Percentiles rank a stretch among this genome's conserved stretches.
Conservation (phyloP, 2,888 invertebrate genomes). For the Thyatira batis region DNA sequence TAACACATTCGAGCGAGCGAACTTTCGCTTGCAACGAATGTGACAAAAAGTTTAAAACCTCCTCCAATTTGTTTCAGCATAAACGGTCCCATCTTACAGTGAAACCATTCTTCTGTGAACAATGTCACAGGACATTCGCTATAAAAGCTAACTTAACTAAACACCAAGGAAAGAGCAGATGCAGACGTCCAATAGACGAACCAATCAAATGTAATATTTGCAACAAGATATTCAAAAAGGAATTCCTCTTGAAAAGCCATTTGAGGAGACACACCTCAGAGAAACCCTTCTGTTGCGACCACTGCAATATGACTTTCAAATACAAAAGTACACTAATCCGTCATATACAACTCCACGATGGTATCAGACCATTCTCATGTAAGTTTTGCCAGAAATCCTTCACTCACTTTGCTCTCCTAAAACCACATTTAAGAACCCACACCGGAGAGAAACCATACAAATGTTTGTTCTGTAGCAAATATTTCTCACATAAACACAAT, state of each 20-base stretch:
- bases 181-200: conserved; percentile 14
- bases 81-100: conserved; percentile 33
- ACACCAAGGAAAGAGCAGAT: conserved; percentile 29
- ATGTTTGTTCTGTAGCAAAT: conserved; percentile 50
- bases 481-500: conserved; percentile 61
- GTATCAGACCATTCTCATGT: conserved; percentile 27
- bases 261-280: conserved; percentile 26
- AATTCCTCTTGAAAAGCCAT: conserved; percentile 33
- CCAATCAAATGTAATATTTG: conserved; percentile 30
- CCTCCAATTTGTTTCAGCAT: conserved; percentile 49
- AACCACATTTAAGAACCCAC: conserved; percentile 53
- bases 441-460: conserved; percentile 47
- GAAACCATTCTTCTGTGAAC: conserved; percentile 34
- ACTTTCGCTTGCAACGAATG: conserved; percentile 39
- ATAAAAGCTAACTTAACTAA: conserved; percentile 32
- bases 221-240: conserved; percentile 32
- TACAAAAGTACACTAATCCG: conserved; percentile 54
- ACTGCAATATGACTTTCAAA: conserved; percentile 43
- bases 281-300: conserved; percentile 19
- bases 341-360: conserved; percentile 52
- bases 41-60: conserved; percentile 40
- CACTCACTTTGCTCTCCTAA: conserved; percentile 36
- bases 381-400: conserved; percentile 40
- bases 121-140: conserved; percentile 33
- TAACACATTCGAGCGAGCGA: conserved; percentile 26